These are phyloP conservation scores for Bellardia pandia DNA, from an alignment of 2,888 invertebrate species.

Conservation along the genomic window DNA sequence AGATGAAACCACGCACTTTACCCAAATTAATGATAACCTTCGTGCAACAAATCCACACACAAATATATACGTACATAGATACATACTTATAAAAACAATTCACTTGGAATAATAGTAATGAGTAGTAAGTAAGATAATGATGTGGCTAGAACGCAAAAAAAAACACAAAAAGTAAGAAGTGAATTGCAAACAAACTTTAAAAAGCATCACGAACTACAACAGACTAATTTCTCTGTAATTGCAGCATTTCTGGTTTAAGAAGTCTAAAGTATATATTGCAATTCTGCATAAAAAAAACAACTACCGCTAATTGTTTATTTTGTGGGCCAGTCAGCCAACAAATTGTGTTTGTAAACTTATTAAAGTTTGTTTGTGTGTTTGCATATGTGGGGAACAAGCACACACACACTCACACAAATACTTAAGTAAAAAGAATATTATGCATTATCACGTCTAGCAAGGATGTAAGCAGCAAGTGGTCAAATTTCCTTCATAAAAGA, in stretches of 20 bases:
- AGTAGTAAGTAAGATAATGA: constrained; percentile 54
- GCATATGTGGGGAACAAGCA: not conserved
- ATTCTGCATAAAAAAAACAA: not conserved
- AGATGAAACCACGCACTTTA: constrained; percentile 66
- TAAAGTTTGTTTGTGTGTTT: constrained; percentile 5
- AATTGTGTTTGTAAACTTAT: not conserved
- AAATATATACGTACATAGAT: not conserved
- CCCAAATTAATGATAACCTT: constrained; percentile 66
- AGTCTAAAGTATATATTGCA: constrained; percentile 7
- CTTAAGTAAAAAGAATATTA: constrained; percentile 37
- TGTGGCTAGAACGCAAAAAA: not conserved
- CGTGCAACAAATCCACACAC: not conserved
- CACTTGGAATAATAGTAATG: constrained; percentile 35
- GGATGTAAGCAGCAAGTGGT: constrained; percentile 47
- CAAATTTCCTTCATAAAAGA: constrained; percentile 41
- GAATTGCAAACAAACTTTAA: not conserved
- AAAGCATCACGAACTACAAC: too few relatives aligned
- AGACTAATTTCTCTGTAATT: not conserved
- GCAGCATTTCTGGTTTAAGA: constrained; percentile 18
- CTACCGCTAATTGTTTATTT: constrained; percentile 45
- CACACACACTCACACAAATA: not conserved
- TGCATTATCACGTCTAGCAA: constrained; percentile 60
- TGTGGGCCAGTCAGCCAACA: constrained; percentile 21
- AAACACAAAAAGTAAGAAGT: not conserved
- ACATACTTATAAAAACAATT: not conserved